Base-by-base conservation (phyloP, 2,113 vertebrate genomes). In the Callorhinus ursinus region DNA sequence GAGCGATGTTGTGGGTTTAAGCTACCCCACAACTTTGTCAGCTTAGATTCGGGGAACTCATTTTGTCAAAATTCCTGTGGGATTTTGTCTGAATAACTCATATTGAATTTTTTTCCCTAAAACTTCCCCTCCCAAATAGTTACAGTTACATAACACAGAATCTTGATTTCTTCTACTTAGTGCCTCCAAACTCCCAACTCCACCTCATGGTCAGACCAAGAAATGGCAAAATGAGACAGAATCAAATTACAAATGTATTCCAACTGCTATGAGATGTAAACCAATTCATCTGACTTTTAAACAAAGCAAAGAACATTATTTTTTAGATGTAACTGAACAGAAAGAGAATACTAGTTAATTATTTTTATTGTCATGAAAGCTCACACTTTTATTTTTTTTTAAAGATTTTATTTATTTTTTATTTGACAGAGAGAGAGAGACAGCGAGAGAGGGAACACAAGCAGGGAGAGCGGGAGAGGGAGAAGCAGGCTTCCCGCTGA, bases 271-370 rank as follows among this genome's bases (percentile, higher is more conserved):
- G 4, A 81, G 49, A 67, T 14, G 55, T 33, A 93, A 88, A 81
- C 24, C 51, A 46, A 71, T 49, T 79, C 28, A 72, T n/a, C 42
- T 46, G 65, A 84, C 57, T 97, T 94, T 96, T 57, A 84, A 84
- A 65, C 59, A 80, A 80, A 88, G 22, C 31, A 77, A 76, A 49
- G 33, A 57, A 74, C 74, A 80, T 53, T 67, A 15, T 22, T 51
- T 77, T 94, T 81, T n/a, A 88, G n/a, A 42, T 42, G 51, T 18
- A 61, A 76, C n/a, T 8, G 72, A 76, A 42, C 28, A 94, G 84
- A 67, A 85, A 76, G 7, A 15, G 28, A 16, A 13, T 13, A 2
- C 26, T 59, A 13, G 33, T 46, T 67, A 26, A 5, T 46, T 18
- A 28, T 28, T 80, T 53, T 72, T 63, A 10, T 84, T 85, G 8